Evolutionary conservation across 1,140 invertebrate genomes (phyloP).

Genomic region (Drosophila serrata): DNA sequence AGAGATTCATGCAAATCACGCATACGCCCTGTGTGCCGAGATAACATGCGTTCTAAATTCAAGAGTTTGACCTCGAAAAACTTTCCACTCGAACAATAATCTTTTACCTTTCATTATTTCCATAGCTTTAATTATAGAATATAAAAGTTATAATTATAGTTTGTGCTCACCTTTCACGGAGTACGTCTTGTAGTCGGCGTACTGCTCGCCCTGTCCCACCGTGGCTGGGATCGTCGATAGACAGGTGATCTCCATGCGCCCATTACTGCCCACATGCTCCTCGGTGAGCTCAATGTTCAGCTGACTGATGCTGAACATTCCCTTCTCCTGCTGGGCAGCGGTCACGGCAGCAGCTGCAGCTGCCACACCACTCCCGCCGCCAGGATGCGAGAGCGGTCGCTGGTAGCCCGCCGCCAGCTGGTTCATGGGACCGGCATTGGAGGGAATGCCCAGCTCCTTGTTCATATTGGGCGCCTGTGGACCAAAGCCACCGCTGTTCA

Average conservation of each 20-base stretch:
- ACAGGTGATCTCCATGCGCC: slow-evolving; percentile 89
- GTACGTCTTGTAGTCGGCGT: slow-evolving; percentile 89
- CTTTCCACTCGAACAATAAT: not conserved
- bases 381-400: slow-evolving; percentile 79
- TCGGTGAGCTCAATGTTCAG: slow-evolving; percentile 88
- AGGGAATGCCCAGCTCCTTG: slow-evolving; percentile 80
- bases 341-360: slow-evolving; percentile 80
- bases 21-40: slow-evolving; percentile 20
- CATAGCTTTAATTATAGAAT: not conserved
- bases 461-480: slow-evolving; percentile 81
- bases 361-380: slow-evolving; percentile 79
- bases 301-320: slow-evolving; percentile 83
- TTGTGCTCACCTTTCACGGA: slow-evolving; percentile 88
- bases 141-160: too few relatives aligned
- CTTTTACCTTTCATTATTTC: not conserved
- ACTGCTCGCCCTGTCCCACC: slow-evolving; percentile 87
- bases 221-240: slow-evolving; percentile 90
- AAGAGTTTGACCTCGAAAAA: not conserved
- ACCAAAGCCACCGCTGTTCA: slow-evolving; percentile 79
- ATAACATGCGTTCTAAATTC: slow-evolving; percentile 8
- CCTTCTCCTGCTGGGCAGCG: slow-evolving; percentile 79
- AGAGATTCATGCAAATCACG: slow-evolving; percentile 67
- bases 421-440: slow-evolving; percentile 80
- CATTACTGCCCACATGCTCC: slow-evolving; percentile 88
- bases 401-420: slow-evolving; percentile 80